These are phyloP conservation scores for Electrophaes corylata DNA, from an alignment of 2,888 invertebrate genomes.

Conservation along the genomic window DNA sequence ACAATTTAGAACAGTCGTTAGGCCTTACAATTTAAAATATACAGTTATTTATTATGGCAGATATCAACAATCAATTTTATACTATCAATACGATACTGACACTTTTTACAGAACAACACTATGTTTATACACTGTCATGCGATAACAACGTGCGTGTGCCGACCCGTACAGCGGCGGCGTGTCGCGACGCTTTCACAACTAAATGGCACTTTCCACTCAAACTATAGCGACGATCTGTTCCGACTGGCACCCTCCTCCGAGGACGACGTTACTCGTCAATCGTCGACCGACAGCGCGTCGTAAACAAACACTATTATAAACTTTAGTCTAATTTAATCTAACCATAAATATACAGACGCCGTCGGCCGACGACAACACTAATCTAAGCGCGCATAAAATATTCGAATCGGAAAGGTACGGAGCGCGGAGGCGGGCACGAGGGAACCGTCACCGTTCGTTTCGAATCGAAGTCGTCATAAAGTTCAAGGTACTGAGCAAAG, in stretches of 20 bases:
- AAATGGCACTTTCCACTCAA: conserved; percentile 67
- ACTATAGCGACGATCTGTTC: conserved; percentile 15
- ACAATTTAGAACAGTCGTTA: conserved; percentile 81
- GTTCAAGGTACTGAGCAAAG: conserved; percentile 42
- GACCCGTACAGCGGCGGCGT: conserved; percentile 44
- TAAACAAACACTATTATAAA: conserved; percentile 49
- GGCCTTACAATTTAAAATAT: conserved; percentile 79
- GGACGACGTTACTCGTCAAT: conserved; percentile 29
- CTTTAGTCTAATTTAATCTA: conserved; percentile 60
- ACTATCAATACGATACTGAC: conserved; percentile 72
- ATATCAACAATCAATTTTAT: conserved; percentile 81
- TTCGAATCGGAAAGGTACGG: conserved; percentile 47
- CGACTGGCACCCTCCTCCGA: conserved; percentile 35
- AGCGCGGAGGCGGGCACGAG: conserved; percentile 41
- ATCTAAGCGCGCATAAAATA: conserved; percentile 51
- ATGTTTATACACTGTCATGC: conserved; percentile 63
- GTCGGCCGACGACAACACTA: conserved; percentile 45
- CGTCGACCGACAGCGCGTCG: conserved; percentile 46
- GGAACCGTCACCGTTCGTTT: conserved; percentile 34
- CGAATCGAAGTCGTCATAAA: conserved; percentile 36
- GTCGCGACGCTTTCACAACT: conserved; percentile 44
- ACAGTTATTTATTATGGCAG: conserved; percentile 82
- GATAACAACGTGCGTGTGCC: conserved; percentile 62
- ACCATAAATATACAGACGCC: conserved; percentile 56
- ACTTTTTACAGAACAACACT: conserved; percentile 73